Evolutionary conservation across 2,113 vertebrate genomes (phyloP).

Genomic region (Erpornis zantholeuca): DNA sequence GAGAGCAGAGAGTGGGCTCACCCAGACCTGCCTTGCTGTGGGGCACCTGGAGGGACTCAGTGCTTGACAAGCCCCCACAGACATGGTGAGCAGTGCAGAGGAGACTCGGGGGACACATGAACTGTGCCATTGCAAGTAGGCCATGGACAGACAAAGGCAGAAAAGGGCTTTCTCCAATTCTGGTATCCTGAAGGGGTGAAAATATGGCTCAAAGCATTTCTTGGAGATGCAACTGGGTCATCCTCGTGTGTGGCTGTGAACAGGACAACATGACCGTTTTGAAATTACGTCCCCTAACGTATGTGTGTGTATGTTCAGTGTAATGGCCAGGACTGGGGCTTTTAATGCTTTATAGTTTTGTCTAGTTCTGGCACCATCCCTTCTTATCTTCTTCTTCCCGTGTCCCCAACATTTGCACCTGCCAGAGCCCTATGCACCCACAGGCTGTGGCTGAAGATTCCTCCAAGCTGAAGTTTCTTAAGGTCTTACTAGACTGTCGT

Average conservation of each 20-base stretch:
- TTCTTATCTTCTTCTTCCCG: background rate
- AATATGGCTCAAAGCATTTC: background rate
- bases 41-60: too few relatives aligned
- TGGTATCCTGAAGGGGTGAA: background rate
- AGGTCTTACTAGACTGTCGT: background rate
- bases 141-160: background rate
- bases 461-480: background rate
- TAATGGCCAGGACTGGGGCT: background rate
- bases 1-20: background rate
- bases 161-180: background rate
- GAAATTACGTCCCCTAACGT: background rate
- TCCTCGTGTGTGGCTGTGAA: background rate
- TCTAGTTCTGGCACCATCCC: background rate
- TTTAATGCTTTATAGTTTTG: background rate
- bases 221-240: background rate
- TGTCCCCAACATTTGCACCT: background rate
- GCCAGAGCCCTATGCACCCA: background rate
- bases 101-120: background rate
- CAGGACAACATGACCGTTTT: background rate
- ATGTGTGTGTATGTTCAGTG: background rate
- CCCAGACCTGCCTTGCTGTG: background rate
- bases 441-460: fast-evolving
- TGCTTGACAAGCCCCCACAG: background rate
- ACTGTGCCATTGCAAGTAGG: fast-evolving
- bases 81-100: background rate